A percentile compares a stretch with the other conserved stretches of the same genome.
Evolutionary conservation across 2,113 vertebrate genomes (phyloP).

Genomic region (Jaculus jaculus): DNA sequence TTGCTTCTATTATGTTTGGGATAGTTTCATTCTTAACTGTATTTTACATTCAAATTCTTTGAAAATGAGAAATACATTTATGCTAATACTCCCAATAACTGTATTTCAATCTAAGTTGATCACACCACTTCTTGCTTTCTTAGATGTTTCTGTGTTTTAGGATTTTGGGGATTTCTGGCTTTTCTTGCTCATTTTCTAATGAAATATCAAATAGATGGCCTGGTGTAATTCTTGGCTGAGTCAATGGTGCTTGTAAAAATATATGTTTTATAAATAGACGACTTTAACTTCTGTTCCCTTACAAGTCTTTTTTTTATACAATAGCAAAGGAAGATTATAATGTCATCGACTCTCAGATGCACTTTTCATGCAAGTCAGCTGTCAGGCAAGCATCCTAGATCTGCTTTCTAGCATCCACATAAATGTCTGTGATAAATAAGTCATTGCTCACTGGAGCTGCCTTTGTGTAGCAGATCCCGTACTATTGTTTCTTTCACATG

Average conservation of each 20-base stretch:
- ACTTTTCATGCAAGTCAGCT: constrained; percentile 60
- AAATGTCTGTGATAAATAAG: constrained; percentile 61
- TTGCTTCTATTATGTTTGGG: background rate
- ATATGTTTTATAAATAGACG: constrained; percentile 4
- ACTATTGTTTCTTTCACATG: constrained; percentile 27
- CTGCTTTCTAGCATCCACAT: constrained; percentile 44
- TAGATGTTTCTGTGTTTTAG: constrained; percentile 4
- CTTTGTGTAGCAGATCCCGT: constrained; percentile 42
- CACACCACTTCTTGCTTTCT: constrained; percentile 1
- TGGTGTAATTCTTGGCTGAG: background rate
- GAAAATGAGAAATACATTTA: constrained; percentile 3
- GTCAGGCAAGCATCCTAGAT: constrained; percentile 37
- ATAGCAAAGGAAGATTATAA: constrained; percentile 43
- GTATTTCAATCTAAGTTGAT: constrained; percentile 14
- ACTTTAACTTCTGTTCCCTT: constrained; percentile 51
- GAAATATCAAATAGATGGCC: background rate
- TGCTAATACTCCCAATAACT: constrained; percentile 24
- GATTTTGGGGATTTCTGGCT: background rate
- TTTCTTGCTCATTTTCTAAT: constrained; percentile 15
- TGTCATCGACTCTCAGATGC: constrained; percentile 29
- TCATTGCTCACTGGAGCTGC: constrained; percentile 41
- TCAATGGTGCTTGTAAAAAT: constrained; percentile 44
- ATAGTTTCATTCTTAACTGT: constrained; percentile 27
- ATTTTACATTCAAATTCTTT: constrained; percentile 43
- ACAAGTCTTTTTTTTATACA: background rate